phyloP scores from a whole-genome alignment of 53 echinoderm and acorn worm genomes.

The Arbacia lixula region DNA sequence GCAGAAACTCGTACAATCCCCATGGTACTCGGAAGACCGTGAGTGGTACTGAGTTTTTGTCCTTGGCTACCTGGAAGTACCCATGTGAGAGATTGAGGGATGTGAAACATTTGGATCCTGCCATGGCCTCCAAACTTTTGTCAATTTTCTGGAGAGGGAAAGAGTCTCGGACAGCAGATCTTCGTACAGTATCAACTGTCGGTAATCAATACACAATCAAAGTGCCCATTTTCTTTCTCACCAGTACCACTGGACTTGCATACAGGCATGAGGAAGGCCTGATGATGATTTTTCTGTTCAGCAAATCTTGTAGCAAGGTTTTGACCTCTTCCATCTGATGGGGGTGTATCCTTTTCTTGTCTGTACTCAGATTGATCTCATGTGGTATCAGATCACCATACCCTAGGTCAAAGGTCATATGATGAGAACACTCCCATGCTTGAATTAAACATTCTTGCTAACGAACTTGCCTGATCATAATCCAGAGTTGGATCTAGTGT shows the following conservation, averaged over 20 bases:
- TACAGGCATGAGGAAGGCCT: too few relatives aligned
- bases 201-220: slow-evolving; percentile 56
- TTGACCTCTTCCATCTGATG: too few relatives aligned
- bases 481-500: too few relatives aligned
- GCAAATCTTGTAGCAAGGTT: too few relatives aligned
- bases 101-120: slow-evolving; percentile 44
- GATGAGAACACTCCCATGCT: too few relatives aligned
- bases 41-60: slow-evolving; percentile 5
- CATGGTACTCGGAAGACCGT: slow-evolving; percentile 34
- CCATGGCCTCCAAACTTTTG: slow-evolving; percentile 42
- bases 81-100: slow-evolving; percentile 34
- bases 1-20: slow-evolving; percentile 49
- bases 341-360: too few relatives aligned
- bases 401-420: too few relatives aligned
- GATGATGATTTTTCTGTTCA: too few relatives aligned
- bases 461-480: too few relatives aligned
- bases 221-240: slow-evolving; percentile 49
- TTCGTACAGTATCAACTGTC: slow-evolving; percentile 20
- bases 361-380: too few relatives aligned
- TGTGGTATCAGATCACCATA: too few relatives aligned
- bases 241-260: slow-evolving; percentile 50
- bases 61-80: slow-evolving; percentile 15
- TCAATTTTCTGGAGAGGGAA: slow-evolving; percentile 44
- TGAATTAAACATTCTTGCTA: too few relatives aligned
- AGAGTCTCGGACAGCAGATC: slow-evolving; percentile 39